Evolutionary conservation across 2,113 vertebrate genomes (phyloP).

Genomic region (Engraulis encrasicolus): DNA sequence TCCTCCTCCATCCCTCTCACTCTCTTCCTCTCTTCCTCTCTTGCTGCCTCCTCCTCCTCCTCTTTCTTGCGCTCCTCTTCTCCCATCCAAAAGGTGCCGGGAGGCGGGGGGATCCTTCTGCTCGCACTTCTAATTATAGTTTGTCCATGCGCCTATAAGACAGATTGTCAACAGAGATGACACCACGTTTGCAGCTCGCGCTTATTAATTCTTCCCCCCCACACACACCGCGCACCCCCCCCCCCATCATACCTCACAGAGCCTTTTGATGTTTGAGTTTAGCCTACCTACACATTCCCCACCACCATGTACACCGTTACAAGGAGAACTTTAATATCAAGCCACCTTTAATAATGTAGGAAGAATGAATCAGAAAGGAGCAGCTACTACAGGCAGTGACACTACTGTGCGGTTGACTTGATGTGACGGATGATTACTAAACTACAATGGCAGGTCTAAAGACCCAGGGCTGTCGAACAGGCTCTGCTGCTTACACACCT

Average conservation of each 20-base stretch:
- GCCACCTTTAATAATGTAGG: background rate
- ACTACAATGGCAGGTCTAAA: background rate
- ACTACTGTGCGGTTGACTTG: background rate
- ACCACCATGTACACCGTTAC: background rate
- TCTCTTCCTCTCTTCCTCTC: background rate
- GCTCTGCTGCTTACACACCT: background rate
- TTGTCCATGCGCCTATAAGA: slow-evolving; percentile 33
- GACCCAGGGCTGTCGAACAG: background rate
- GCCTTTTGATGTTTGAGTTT: background rate
- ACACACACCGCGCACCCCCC: background rate
- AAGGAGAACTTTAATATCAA: background rate
- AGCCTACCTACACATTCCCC: no score
- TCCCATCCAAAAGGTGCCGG: no score
- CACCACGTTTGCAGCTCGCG: background rate
- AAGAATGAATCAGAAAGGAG: background rate
- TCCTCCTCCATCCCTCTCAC: background rate
- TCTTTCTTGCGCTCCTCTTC: no score
- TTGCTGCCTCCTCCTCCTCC: background rate
- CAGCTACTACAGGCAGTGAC: background rate
- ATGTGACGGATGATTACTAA: background rate
- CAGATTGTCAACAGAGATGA: slow-evolving; percentile 22
- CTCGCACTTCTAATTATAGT: slow-evolving; percentile 41
- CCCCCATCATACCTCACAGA: background rate
- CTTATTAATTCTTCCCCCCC: background rate
- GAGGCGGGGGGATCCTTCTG: slow-evolving; percentile 23